Conservation (phyloP, 1,140 invertebrate genomes). For the Idris sp. region DNA sequence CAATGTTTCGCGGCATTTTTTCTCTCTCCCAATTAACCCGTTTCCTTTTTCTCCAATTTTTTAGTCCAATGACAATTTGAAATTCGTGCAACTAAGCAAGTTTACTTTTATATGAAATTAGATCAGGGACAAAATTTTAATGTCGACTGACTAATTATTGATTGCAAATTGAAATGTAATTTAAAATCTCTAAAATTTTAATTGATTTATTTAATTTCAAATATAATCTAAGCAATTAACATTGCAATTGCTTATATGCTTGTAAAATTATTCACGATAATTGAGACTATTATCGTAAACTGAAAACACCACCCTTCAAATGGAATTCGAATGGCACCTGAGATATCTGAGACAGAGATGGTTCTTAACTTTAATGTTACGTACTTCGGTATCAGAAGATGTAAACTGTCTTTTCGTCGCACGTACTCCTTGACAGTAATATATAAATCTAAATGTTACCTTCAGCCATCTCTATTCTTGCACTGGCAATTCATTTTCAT, state of each 20-base stretch:
- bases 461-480: constrained; percentile 33
- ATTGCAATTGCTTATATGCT: no score
- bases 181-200: no score
- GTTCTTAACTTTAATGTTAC: constrained; percentile 21
- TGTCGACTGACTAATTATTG: no score
- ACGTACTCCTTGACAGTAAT: constrained; percentile 25
- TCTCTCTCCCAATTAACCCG: background rate
- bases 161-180: no score
- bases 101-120: constrained; percentile 8
- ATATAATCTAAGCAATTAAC: no score
- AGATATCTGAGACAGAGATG: constrained; percentile 7
- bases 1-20: constrained; percentile 44
- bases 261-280: no score
- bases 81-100: constrained; percentile 8
- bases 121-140: constrained; percentile 1
- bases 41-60: background rate
- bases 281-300: no score
- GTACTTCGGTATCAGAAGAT: constrained; percentile 20
- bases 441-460: constrained; percentile 49
- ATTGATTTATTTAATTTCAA: no score
- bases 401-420: constrained; percentile 32
- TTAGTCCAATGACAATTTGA: background rate
- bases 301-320: no score
- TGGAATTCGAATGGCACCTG: background rate
- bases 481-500: constrained; percentile 41